Evolutionary conservation across 1,140 invertebrate species (phyloP), one percentile per base, ranked within the genome.

Genomic region (Magallana ariakensis): DNA sequence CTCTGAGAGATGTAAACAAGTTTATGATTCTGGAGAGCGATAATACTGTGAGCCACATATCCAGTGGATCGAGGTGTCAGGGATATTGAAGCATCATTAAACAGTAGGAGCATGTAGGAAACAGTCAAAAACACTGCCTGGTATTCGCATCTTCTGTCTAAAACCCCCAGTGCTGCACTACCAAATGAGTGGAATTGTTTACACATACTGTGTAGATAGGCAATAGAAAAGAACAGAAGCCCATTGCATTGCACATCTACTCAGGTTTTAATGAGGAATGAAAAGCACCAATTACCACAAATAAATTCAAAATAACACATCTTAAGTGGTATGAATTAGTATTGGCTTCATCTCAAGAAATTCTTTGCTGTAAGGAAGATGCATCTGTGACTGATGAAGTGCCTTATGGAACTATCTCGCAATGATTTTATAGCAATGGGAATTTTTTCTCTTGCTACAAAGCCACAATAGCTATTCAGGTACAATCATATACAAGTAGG

Each of bases 261-360:
- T 75, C 22, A 75, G 66, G 22, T 75, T 60, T 75, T 75, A 75
- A 75, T 75, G 66, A 46, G 22, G 22, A 75, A 75, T 75, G 66
- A 75, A 75, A 19, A 75, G 33, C 22, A 33, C 22, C 66, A 75
- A 75, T 75, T 75, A 75, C 66, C 22, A 15, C 66, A 75, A 33
- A 75, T 75, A 75, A 75, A 75, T 75, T 75, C 66, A 75, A 75
- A 75, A 75, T 75, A 75, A 75, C 66, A 26, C 19, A 75, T 75
- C 22, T 75, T 11, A 75, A 75, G 66, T 75, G 66, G 22, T 13
- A 19, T 26, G 22, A 26, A 75, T 75, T 60, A 75, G 22, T 26
- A 75, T 26, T 75, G 66, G 66, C 66, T 26, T 15, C 66, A 75
- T 75, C 66, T 75, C 66, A 75, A 75, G 11, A 75, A 75, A 11